Evolutionary conservation across 2,888 invertebrate genomes (phyloP).

Genomic region (Morpho helenor): DNA sequence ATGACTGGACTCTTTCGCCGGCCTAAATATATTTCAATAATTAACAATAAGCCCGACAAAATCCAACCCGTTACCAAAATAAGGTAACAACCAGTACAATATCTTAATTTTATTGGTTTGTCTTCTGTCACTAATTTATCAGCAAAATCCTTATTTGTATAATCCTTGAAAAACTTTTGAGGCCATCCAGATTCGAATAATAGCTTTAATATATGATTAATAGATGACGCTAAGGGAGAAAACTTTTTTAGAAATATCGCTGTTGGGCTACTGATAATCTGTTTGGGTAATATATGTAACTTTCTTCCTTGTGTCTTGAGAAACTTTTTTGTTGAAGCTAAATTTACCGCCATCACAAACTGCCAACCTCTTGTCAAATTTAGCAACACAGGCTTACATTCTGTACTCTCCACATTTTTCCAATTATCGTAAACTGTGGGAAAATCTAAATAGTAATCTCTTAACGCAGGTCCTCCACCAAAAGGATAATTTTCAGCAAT

Average conservation of each 20-base stretch:
- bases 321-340: conserved; percentile 39
- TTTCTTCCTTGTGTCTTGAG: conserved; percentile 32
- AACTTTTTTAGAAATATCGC: conserved; percentile 59
- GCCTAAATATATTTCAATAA: conserved; percentile 43
- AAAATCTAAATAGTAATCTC: conserved; percentile 52
- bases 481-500: conserved; percentile 46
- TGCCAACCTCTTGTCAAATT: conserved; percentile 45
- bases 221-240: conserved; percentile 44
- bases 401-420: conserved; percentile 37
- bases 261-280: conserved; percentile 43
- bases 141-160: conserved; percentile 27
- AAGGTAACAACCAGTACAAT: conserved; percentile 55
- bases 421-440: conserved; percentile 48
- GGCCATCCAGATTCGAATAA: conserved; percentile 49
- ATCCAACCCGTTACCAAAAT: conserved; percentile 52
- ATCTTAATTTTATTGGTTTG: conserved; percentile 44
- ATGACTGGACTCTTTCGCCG: conserved; percentile 20
- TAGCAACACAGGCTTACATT: conserved; percentile 38
- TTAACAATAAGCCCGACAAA: conserved; percentile 40
- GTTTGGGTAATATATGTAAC: conserved; percentile 46
- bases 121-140: conserved; percentile 16
- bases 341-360: conserved; percentile 53
- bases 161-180: conserved; percentile 43
- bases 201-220: conserved; percentile 43
- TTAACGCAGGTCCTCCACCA: conserved; percentile 52